Conservation (phyloP, 2,113 vertebrate genomes). For the Nipponia nippon region DNA sequence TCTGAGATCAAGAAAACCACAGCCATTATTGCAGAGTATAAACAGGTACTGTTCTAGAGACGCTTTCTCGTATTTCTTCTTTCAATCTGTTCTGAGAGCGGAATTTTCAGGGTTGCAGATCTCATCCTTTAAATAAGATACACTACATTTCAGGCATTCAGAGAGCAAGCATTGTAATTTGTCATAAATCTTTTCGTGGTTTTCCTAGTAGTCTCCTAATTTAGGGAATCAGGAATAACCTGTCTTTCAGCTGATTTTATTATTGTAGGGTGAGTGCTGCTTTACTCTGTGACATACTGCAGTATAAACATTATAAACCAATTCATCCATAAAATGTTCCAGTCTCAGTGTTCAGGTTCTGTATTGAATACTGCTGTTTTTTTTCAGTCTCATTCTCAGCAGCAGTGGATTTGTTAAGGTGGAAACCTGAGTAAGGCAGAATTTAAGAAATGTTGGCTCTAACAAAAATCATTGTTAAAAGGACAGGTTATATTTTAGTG, state of each 20-base stretch:
- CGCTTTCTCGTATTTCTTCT: neutral
- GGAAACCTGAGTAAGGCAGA: neutral
- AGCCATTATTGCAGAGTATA: conserved; percentile 96
- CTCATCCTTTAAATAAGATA: neutral
- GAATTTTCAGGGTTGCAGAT: neutral
- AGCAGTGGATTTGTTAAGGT: neutral
- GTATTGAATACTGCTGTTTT: neutral
- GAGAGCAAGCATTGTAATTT: neutral
- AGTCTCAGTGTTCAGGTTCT: neutral
- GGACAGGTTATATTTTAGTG: neutral
- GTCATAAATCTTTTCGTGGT: neutral
- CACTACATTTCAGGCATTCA: neutral
- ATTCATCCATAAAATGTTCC: neutral
- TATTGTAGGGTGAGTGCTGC: neutral
- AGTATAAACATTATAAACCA: neutral
- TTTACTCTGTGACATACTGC: neutral
- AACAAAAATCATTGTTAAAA: neutral
- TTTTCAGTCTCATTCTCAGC: neutral
- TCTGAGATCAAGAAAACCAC: conserved; percentile 97
- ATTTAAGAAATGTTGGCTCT: neutral
- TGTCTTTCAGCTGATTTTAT: neutral
- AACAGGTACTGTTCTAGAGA: conserved; percentile 81
- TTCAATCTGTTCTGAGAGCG: neutral
- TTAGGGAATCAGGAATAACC: neutral
- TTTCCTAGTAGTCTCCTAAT: neutral